A percentile compares a stretch with the other conserved stretches of the same genome.
Evolutionary conservation across 2,888 invertebrate species (phyloP).

Genomic region (Tipula unca): DNA sequence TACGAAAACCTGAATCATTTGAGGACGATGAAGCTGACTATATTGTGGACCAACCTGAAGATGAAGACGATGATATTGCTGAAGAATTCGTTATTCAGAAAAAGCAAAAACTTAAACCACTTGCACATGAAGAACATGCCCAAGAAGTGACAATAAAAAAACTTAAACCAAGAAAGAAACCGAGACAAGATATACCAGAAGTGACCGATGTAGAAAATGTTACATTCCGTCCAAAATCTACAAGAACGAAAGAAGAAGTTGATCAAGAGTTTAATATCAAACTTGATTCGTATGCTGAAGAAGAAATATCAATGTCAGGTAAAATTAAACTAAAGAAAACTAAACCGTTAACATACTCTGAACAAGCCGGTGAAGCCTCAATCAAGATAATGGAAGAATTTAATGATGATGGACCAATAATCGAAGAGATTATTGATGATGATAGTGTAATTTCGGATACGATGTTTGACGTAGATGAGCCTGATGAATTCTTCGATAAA

Average conservation of each 20-base stretch:
- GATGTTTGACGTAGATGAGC: slow-evolving; percentile 45
- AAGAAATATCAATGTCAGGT: slow-evolving; percentile 78
- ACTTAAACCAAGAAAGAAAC: slow-evolving; percentile 56
- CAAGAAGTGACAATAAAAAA: slow-evolving; percentile 67
- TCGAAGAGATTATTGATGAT: slow-evolving; percentile 56
- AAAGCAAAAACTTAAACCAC: slow-evolving; percentile 45
- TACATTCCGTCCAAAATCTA: slow-evolving; percentile 66
- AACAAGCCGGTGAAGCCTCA: slow-evolving; percentile 69
- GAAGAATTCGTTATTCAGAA: slow-evolving; percentile 46
- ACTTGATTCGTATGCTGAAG: slow-evolving; percentile 76
- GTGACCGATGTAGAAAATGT: slow-evolving; percentile 68
- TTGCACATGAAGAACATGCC: slow-evolving; percentile 49
- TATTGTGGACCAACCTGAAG: slow-evolving; percentile 32
- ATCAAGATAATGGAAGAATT: slow-evolving; percentile 56
- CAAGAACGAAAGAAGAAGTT: slow-evolving; percentile 75
- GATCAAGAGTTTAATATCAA: slow-evolving; percentile 86
- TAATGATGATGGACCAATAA: slow-evolving; percentile 49
- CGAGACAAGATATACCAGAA: slow-evolving; percentile 58
- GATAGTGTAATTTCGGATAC: slow-evolving; percentile 47
- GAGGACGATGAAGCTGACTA: slow-evolving; percentile 31
- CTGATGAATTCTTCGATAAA: slow-evolving; percentile 48
- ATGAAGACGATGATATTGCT: slow-evolving; percentile 40
- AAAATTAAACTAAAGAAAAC: slow-evolving; percentile 71
- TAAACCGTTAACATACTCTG: slow-evolving; percentile 62
- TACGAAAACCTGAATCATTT: slow-evolving; percentile 33